Percentiles rank a stretch among this genome's conserved stretches.
phyloP scores from a whole-genome alignment of 2,113 vertebrate species.

The Salvelinus sp. region DNA sequence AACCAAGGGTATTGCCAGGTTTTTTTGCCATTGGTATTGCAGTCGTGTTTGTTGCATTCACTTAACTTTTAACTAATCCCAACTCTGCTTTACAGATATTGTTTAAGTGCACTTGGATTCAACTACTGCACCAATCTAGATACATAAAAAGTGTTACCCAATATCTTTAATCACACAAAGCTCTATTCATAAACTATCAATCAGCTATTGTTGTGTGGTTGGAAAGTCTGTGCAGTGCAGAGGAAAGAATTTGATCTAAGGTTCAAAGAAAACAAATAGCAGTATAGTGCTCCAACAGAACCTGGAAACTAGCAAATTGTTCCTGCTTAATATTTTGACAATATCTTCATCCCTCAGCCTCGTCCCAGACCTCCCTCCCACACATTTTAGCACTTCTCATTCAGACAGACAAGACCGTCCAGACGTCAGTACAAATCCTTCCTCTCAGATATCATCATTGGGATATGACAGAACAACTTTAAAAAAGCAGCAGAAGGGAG shows the following conservation, averaged over 20 bases:
- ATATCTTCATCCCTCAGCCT: constrained; percentile 5
- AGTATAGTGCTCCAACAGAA: constrained; percentile 44
- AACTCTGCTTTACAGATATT: constrained; percentile 56
- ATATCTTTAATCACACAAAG: background rate
- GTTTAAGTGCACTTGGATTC: constrained; percentile 32
- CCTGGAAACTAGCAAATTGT: constrained; percentile 27
- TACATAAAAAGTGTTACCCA: constrained; percentile 25
- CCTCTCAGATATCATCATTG: background rate
- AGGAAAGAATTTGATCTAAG: constrained; percentile 53
- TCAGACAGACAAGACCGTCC: background rate
- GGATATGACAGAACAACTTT: constrained; percentile 9
- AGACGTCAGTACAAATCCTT: background rate
- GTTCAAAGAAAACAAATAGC: constrained; percentile 39
- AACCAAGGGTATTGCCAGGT: constrained; percentile 13
- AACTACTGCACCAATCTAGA: constrained; percentile 35
- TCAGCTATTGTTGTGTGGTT: constrained; percentile 43
- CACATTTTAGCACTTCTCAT: constrained; percentile 11
- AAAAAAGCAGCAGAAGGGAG: background rate
- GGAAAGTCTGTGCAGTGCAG: constrained; percentile 10
- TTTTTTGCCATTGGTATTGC: background rate
- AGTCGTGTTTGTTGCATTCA: constrained; percentile 33
- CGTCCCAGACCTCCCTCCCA: constrained; percentile 23
- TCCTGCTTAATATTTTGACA: constrained; percentile 6
- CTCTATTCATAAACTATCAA: constrained; percentile 54
- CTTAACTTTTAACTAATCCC: constrained; percentile 35